Percentiles rank a stretch among this genome's conserved stretches.
Evolutionary conservation across 2,797 vertebrate species (phyloP).

Genomic region (Periophthalmus magnuspinnatus): DNA sequence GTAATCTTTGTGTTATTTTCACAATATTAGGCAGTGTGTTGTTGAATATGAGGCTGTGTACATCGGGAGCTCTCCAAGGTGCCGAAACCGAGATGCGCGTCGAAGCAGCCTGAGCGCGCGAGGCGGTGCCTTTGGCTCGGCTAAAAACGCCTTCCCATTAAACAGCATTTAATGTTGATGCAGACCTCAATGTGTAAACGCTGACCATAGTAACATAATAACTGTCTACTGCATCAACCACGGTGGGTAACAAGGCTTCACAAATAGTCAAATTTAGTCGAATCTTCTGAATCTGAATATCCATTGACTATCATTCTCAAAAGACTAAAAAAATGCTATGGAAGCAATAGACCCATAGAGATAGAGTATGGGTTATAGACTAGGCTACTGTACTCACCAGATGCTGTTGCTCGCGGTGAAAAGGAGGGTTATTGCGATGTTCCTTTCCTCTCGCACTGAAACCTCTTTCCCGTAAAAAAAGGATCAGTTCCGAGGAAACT

Average conservation of each 20-base stretch:
- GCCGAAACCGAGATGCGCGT: slow-evolving; percentile 61
- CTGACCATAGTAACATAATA: not conserved
- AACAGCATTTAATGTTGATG: not conserved
- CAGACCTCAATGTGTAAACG: not conserved
- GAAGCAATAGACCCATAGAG: too few relatives aligned
- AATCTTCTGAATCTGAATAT: not conserved
- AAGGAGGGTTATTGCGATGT: slow-evolving; percentile 48
- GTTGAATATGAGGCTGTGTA: slow-evolving; percentile 4
- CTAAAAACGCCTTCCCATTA: not conserved
- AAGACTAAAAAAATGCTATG: not conserved
- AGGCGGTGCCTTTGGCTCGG: slow-evolving; percentile 58
- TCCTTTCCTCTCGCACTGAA: slow-evolving; percentile 26
- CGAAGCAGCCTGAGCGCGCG: slow-evolving; percentile 33
- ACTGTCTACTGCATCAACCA: not conserved
- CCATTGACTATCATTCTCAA: not conserved
- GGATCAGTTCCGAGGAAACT: slow-evolving; percentile 11
- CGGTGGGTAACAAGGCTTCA: not conserved
- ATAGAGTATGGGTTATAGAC: not conserved
- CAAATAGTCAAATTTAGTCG: not conserved
- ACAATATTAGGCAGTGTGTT: not conserved
- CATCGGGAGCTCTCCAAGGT: slow-evolving; percentile 71
- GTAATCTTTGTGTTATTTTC: fast-evolving
- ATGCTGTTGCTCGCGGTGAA: slow-evolving; percentile 34
- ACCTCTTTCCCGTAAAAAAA: slow-evolving; percentile 42
- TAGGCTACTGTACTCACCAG: slow-evolving; percentile 61